Evolutionary conservation across 2,888 invertebrate species (phyloP).

Genomic region (Eilema caniola): DNA sequence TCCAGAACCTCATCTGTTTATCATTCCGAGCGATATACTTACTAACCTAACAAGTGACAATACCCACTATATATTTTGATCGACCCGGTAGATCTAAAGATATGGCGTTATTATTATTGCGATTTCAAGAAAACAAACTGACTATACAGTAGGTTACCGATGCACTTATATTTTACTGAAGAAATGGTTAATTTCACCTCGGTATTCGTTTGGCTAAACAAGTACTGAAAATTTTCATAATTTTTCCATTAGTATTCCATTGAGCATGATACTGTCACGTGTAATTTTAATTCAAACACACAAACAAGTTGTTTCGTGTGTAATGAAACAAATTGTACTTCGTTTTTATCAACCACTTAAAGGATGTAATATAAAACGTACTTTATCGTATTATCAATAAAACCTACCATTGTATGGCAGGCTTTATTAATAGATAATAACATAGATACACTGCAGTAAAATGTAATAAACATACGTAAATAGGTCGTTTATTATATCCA

Average conservation of each 20-base stretch:
- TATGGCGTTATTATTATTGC: neutral
- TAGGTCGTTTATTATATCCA: neutral
- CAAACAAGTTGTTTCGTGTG: neutral
- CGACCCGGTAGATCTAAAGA: neutral
- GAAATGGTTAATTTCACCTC: neutral
- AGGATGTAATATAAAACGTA: neutral
- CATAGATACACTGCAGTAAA: neutral
- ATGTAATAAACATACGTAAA: slow-evolving; percentile 4
- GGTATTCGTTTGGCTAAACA: neutral
- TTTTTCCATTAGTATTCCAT: neutral
- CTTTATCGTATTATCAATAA: neutral
- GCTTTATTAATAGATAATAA: slow-evolving; percentile 2
- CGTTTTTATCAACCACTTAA: neutral
- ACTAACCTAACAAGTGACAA: too few relatives aligned
- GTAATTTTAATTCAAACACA: neutral
- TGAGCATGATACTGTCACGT: neutral
- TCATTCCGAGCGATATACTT: too few relatives aligned
- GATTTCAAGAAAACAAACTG: too few relatives aligned
- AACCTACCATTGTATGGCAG: neutral
- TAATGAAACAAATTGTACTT: slow-evolving; percentile 1
- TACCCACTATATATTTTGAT: too few relatives aligned
- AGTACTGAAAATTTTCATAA: neutral
- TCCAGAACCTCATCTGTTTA: too few relatives aligned
- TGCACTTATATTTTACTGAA: neutral
- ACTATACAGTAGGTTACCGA: neutral